These are phyloP conservation scores for Acleris literana DNA, from an alignment of 2,888 invertebrate genomes.

Conservation along the genomic window DNA sequence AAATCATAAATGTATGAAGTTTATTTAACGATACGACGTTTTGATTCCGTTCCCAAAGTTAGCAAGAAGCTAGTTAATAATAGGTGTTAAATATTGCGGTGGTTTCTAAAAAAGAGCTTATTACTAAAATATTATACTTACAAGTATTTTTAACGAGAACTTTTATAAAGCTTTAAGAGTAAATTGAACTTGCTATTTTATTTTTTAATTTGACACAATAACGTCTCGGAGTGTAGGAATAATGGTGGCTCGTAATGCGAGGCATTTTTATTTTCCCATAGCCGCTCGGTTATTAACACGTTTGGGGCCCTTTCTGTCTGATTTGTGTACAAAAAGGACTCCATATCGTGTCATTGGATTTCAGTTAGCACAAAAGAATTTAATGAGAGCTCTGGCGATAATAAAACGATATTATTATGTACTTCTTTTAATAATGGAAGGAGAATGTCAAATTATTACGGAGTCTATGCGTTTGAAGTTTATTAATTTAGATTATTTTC, in stretches of 20 bases:
- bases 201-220: conserved; percentile 46
- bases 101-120: no score
- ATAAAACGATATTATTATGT: conserved; percentile 57
- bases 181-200: conserved; percentile 25
- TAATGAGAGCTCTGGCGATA: conserved; percentile 55
- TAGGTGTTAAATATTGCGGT: no score
- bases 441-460: conserved; percentile 47
- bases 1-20: no score
- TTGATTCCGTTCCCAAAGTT: no score
- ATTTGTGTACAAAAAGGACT: no score
- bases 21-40: no score
- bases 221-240: conserved; percentile 45
- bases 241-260: conserved; percentile 44
- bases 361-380: conserved; percentile 47
- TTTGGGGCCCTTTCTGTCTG: no score
- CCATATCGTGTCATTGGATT: no score
- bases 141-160: background rate
- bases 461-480: conserved; percentile 2
- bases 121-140: no score
- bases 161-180: conserved; percentile 19
- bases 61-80: no score
- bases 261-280: conserved; percentile 40
- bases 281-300: conserved; percentile 48
- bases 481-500: conserved; percentile 1
- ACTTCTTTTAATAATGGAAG: conserved; percentile 47